These are phyloP conservation scores for Phyllostomus discolor DNA, from an alignment of 2,113 vertebrate genomes.

Conservation along the genomic window DNA sequence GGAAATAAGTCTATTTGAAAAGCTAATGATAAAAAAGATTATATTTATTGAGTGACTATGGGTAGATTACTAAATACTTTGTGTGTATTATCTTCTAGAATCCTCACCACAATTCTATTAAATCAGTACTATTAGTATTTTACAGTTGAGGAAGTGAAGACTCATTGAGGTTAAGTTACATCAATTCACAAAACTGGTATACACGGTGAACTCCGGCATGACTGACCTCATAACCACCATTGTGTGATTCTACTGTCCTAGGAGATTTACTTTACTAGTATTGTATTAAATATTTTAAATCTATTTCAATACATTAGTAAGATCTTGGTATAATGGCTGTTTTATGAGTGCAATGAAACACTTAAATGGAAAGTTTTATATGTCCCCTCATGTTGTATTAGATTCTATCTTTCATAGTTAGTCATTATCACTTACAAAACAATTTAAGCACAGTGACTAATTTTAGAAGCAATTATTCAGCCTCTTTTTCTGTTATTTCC, in stretches of 20 bases:
- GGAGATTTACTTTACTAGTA: neutral
- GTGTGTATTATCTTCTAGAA: neutral
- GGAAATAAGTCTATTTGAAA: neutral
- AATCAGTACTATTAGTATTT: neutral
- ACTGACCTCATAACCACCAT: neutral
- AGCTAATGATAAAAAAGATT: neutral
- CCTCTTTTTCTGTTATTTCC: neutral
- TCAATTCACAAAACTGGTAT: neutral
- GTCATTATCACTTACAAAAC: neutral
- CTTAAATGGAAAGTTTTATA: neutral
- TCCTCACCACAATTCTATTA: neutral
- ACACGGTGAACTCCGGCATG: neutral
- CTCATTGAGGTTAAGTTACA: neutral
- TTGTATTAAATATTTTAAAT: neutral
- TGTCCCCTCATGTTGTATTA: neutral
- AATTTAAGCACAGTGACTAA: neutral
- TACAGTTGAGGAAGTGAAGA: neutral
- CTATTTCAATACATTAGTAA: neutral
- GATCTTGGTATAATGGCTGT: neutral
- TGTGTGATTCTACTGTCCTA: neutral
- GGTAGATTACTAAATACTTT: neutral
- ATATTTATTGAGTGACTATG: neutral
- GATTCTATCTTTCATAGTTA: neutral
- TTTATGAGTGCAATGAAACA: neutral
- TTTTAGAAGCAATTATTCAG: neutral